phyloP scores from a whole-genome alignment of 2,797 vertebrate species.

The Aldrovandia affinis region DNA sequence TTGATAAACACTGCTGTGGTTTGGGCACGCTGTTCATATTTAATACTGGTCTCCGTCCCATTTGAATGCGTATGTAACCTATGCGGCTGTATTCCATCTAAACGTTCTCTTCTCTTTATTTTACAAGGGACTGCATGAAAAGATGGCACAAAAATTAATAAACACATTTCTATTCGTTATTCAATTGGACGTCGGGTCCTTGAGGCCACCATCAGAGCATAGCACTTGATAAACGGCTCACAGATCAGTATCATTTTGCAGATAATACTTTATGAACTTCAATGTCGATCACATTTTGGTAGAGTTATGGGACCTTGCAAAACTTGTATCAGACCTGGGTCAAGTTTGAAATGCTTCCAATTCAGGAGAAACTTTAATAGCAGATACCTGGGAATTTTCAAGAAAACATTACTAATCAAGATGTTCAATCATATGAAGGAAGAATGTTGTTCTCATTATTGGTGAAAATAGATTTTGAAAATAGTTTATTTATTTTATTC shows the following conservation, averaged over 20 bases:
- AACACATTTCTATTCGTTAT: background rate
- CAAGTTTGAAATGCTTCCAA: background rate
- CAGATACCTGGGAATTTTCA: background rate
- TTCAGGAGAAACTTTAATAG: background rate
- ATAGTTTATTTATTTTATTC: too few species aligned
- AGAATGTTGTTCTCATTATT: background rate
- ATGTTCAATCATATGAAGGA: background rate
- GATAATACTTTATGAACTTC: background rate
- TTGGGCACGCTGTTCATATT: constrained; percentile 2
- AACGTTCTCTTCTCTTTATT: background rate
- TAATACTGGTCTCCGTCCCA: background rate
- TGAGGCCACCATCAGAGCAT: background rate
- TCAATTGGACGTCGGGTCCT: background rate
- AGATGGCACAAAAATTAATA: background rate
- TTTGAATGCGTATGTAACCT: background rate
- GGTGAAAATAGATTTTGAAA: background rate
- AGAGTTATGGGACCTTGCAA: too few species aligned
- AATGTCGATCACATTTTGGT: too few species aligned
- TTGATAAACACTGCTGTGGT: background rate
- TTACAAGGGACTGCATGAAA: background rate
- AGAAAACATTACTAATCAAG: background rate
- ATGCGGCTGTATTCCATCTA: background rate
- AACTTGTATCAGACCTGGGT: background rate
- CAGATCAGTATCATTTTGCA: background rate
- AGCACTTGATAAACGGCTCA: background rate